Conservation (phyloP, 2,888 invertebrate genomes). For the Acanthosepion lycidas region DNA sequence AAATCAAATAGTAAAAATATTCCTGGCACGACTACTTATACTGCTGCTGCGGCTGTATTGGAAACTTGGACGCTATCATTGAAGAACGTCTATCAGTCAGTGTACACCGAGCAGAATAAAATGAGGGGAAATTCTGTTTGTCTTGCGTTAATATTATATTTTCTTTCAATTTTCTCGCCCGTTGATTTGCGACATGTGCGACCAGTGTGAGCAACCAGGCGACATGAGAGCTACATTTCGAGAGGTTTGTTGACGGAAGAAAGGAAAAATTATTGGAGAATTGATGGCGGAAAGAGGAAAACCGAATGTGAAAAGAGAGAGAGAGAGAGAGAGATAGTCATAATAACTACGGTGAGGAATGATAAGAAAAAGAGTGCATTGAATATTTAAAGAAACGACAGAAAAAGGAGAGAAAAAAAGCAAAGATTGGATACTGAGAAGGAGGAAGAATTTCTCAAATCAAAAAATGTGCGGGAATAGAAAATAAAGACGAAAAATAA, state of each 20-base stretch:
- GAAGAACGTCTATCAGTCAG: neutral
- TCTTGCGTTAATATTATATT: neutral
- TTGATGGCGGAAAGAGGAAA: neutral
- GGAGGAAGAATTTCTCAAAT: too few species aligned
- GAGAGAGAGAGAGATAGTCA: neutral
- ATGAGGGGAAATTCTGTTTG: neutral
- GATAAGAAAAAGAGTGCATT: neutral
- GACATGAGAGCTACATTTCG: neutral
- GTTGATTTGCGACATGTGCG: slow-evolving; percentile 14
- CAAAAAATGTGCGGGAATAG: too few species aligned
- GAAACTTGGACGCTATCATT: neutral
- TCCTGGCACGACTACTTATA: neutral
- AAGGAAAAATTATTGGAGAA: neutral
- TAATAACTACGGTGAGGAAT: neutral
- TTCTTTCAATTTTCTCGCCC: neutral
- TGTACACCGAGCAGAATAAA: neutral
- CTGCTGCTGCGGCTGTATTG: neutral
- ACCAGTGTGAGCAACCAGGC: neutral
- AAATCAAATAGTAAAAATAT: neutral
- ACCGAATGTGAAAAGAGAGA: neutral
- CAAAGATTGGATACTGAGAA: too few species aligned
- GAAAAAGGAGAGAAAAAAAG: too few species aligned
- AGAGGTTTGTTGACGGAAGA: neutral
- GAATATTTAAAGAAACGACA: too few species aligned
- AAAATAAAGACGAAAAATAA: too few species aligned